Base-by-base conservation (phyloP, 2,797 vertebrate genomes). In the Myotis findleyi region DNA sequence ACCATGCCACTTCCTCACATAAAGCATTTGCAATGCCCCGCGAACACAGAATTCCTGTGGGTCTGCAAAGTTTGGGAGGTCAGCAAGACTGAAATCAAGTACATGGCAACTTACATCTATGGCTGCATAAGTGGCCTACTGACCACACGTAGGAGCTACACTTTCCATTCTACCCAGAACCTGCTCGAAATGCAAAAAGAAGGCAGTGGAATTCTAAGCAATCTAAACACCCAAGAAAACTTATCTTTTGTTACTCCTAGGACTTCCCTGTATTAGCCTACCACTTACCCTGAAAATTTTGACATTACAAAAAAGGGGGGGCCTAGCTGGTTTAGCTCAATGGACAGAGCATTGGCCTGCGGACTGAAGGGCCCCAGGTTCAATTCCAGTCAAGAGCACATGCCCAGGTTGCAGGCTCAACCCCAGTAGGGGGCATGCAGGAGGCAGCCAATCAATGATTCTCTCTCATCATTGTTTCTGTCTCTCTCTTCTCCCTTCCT, bases 21-120 rank as follows among this genome's bases (percentile, higher is more conserved):
- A 0, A 0, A 44, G 25, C 62, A 0, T 64, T 36, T 4, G 4
- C 30, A 1, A 0, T 6, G 55, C 13, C 23, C 17, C 25, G 0
- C 0, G 3, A 21, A 9, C 53, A 33, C 41, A 18, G 83, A 64
- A 51, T 14, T 21, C 59, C 6, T 3, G n/a, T 11, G 27, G 12
- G 27, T 10, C 73, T 16, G 3, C 8, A 11, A 5, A 0, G 4
- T 18, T 21, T 8, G 69, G n/a, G 36, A 69, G 27, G 30, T 57
- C 16, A 1, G 25, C 12, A 9, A 66, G 49, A 68, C 55, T 25
- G 27, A 62, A 41, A 33, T 10, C 12, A 27, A 51, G 10, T 6
- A 17, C 57, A 72, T 81, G 47, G 25, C 11, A 36, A 55, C 17
- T 41, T 7, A 13, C 30, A 18, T 53, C 21, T n/a, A 25, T 21